Evolutionary conservation across 1,140 invertebrate species (phyloP).

Genomic region (Drosophila suzukii): DNA sequence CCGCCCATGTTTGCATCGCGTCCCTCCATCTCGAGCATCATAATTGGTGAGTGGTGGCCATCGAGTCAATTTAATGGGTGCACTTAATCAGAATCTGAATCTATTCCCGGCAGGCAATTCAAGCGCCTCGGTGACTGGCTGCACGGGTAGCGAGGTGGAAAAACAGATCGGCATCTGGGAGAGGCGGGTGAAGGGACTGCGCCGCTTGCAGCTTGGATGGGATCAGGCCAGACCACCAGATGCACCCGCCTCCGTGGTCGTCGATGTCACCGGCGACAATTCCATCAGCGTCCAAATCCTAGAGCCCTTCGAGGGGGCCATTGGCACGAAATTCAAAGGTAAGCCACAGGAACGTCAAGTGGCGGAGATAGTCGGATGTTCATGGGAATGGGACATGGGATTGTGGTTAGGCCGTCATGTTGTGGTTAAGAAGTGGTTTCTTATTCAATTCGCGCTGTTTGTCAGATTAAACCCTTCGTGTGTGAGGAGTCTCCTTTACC

Average conservation of each 20-base stretch:
- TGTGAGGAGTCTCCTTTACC: background rate
- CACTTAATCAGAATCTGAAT: slow-evolving; percentile 9
- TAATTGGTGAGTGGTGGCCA: slow-evolving; percentile 76
- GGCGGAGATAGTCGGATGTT: background rate
- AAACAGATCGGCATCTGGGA: slow-evolving; percentile 95
- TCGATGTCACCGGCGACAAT: slow-evolving; percentile 93
- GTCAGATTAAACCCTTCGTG: slow-evolving; percentile 50
- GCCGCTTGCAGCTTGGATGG: slow-evolving; percentile 87
- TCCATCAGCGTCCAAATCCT: slow-evolving; percentile 89
- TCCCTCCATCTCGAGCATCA: slow-evolving; percentile 84
- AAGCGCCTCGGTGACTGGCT: slow-evolving; percentile 86
- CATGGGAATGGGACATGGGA: slow-evolving; percentile 1
- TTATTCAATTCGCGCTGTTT: slow-evolving; percentile 16
- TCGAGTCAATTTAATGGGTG: slow-evolving; percentile 10
- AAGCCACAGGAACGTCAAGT: slow-evolving; percentile 43
- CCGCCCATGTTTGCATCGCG: slow-evolving; percentile 73
- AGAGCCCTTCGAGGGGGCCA: slow-evolving; percentile 86
- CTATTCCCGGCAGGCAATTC: slow-evolving; percentile 69
- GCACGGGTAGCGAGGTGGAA: slow-evolving; percentile 90
- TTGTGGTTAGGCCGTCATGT: slow-evolving; percentile 21
- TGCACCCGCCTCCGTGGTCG: slow-evolving; percentile 89
- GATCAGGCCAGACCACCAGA: slow-evolving; percentile 91
- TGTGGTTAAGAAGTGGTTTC: slow-evolving; percentile 29
- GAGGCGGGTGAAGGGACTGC: slow-evolving; percentile 91
- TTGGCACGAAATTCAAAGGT: slow-evolving; percentile 96